Percentiles rank a stretch among this genome's conserved stretches.
Evolutionary conservation across 2,797 vertebrate species (phyloP).

Genomic region (Micromesistius poutassou): DNA sequence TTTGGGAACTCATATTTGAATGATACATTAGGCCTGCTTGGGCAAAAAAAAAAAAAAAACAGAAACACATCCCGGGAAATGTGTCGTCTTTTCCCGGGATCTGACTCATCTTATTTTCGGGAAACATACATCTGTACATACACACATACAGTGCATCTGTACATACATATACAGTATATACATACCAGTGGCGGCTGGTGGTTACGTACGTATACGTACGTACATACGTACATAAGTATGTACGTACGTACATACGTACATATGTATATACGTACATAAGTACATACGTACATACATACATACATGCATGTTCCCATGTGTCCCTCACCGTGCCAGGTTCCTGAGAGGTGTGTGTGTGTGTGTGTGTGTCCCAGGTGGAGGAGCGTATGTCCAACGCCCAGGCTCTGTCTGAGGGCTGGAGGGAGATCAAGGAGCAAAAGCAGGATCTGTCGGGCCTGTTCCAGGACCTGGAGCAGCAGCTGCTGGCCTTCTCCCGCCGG

Average conservation of each 20-base stretch:
- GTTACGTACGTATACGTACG: too few relatives aligned
- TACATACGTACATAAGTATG: background rate
- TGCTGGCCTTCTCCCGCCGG: constrained; percentile 87
- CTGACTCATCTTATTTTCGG: too few relatives aligned
- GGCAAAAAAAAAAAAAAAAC: too few relatives aligned
- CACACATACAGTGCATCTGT: too few relatives aligned
- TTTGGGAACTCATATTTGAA: too few relatives aligned
- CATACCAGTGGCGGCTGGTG: too few relatives aligned
- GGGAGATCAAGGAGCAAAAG: constrained; percentile 92
- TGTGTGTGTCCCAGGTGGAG: constrained; percentile 78
- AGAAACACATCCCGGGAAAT: too few relatives aligned
- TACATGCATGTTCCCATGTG: background rate
- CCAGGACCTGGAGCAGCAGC: constrained; percentile 89
- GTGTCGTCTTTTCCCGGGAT: too few relatives aligned
- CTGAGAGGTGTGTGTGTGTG: background rate
- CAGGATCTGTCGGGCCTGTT: constrained; percentile 86
- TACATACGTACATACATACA: background rate
- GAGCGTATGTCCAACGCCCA: constrained; percentile 85
- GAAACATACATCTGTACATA: too few relatives aligned
- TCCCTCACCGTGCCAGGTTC: background rate
- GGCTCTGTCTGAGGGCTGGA: constrained; percentile 88
- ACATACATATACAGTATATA: too few relatives aligned
- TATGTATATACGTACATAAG: background rate
- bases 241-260: background rate
- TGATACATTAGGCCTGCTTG: too few relatives aligned